phyloP scores from a whole-genome alignment of 1,140 invertebrate species.

The Ceratosolen fusciceps region DNA sequence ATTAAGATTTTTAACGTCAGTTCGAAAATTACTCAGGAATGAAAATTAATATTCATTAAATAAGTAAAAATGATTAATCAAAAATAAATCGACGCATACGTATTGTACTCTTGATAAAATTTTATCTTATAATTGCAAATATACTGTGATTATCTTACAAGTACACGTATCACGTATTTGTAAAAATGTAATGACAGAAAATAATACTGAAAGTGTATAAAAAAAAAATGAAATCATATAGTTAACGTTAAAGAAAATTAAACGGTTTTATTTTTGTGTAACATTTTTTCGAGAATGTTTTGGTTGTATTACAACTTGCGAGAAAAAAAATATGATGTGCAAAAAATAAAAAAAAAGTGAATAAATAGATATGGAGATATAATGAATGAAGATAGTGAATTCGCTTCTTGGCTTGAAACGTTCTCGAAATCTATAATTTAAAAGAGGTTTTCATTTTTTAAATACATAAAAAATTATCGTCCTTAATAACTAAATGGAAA shows the following conservation, averaged over 20 bases:
- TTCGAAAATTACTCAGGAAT: constrained; percentile 41
- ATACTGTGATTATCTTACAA: constrained; percentile 35
- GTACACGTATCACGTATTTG: constrained; percentile 30
- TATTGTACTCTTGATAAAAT: constrained; percentile 36
- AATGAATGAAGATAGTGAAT: background rate
- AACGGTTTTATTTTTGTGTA: constrained; percentile 15
- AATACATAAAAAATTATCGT: background rate
- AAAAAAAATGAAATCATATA: background rate
- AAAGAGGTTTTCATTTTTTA: background rate
- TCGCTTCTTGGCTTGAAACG: background rate
- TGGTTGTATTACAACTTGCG: background rate
- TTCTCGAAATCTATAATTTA: background rate
- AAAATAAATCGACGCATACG: constrained; percentile 34
- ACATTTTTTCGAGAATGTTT: constrained; percentile 21
- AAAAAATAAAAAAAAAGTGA: constrained; percentile 12
- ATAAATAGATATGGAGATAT: background rate
- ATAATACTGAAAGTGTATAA: constrained; percentile 33
- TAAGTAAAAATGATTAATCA: constrained; percentile 14
- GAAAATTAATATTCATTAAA: constrained; percentile 29
- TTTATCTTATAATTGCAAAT: constrained; percentile 36
- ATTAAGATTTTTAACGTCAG: constrained; percentile 25
- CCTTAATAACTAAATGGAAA: background rate
- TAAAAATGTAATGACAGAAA: constrained; percentile 24
- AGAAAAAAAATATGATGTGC: background rate
- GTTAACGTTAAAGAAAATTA: background rate